Evolutionary conservation across 30 jellyfish, hydroid and myxozoan genomes (phyloP).

Genomic region (Chironex yamaguchii): DNA sequence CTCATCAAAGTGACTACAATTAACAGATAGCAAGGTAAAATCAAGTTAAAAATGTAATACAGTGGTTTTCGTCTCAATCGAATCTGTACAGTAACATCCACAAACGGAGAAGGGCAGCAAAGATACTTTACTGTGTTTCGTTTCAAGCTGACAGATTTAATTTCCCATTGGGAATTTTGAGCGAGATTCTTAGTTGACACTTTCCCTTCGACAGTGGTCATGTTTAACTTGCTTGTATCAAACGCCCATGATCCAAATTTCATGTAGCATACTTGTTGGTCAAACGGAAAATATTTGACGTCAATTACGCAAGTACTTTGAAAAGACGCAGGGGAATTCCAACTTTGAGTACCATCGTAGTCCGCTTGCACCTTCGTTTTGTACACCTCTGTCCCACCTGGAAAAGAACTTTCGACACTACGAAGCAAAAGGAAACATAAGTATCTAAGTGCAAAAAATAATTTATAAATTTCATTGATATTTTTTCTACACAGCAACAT

Average conservation of each 20-base stretch:
- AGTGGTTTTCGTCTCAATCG: not conserved
- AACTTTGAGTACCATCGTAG: not conserved
- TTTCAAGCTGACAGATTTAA: not conserved
- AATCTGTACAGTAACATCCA: not conserved
- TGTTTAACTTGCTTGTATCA: not conserved
- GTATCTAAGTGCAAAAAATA: too few species aligned
- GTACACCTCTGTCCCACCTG: not conserved
- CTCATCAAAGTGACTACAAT: not conserved
- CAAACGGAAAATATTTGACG: not conserved
- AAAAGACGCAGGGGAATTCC: not conserved
- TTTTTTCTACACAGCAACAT: too few species aligned
- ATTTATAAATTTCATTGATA: too few species aligned
- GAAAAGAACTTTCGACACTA: not conserved
- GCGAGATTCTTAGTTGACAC: not conserved
- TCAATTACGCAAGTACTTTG: not conserved
- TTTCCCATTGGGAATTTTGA: not conserved
- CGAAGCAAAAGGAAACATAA: not conserved
- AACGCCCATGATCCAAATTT: not conserved
- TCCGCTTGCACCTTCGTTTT: not conserved
- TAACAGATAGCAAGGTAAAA: not conserved
- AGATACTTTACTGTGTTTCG: not conserved
- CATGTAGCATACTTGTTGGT: not conserved
- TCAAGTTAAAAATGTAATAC: not conserved
- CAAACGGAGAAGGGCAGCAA: not conserved
- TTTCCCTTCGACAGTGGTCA: not conserved